These are phyloP conservation scores for Subacronicta megacephala DNA, from an alignment of 2,888 invertebrate genomes.

Conservation along the genomic window DNA sequence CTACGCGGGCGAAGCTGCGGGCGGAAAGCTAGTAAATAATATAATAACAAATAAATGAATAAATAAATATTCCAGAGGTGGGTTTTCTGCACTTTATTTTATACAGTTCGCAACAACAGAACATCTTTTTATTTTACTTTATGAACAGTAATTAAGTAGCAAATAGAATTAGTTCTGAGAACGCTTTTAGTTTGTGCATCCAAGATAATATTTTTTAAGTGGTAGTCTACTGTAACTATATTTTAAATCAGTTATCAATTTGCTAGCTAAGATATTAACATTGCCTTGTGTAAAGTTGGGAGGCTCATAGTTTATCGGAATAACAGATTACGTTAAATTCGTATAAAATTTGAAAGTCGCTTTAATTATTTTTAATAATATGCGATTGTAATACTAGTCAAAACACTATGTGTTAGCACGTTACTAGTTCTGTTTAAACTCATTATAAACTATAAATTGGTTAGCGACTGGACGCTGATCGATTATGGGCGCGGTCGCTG, in stretches of 20 bases:
- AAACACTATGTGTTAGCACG: slow-evolving; percentile 13
- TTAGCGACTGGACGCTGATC: slow-evolving; percentile 57
- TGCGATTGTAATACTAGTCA: slow-evolving; percentile 10
- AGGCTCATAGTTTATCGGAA: too few species aligned
- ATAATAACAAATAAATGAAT: too few species aligned
- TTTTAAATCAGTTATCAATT: background rate
- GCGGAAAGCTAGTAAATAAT: too few species aligned
- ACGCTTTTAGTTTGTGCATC: slow-evolving; percentile 7
- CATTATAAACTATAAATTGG: slow-evolving; percentile 61
- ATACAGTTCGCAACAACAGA: background rate
- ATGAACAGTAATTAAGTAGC: slow-evolving; percentile 24
- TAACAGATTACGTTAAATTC: too few species aligned
- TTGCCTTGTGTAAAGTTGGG: too few species aligned
- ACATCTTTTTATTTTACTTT: slow-evolving; percentile 9
- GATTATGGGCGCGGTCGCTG: slow-evolving; percentile 40
- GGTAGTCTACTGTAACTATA: background rate
- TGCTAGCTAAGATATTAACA: background rate
- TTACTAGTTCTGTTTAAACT: slow-evolving; percentile 54
- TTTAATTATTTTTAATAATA: too few species aligned
- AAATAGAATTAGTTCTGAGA: slow-evolving; percentile 29
- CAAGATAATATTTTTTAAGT: slow-evolving; percentile 20
- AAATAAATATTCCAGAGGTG: too few species aligned
- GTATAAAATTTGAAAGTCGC: too few species aligned
- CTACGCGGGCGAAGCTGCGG: too few species aligned
- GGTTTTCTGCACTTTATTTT: background rate